These are phyloP conservation scores for Callocephalon fimbriatum DNA, from an alignment of 2,113 vertebrate genomes.

Conservation along the genomic window DNA sequence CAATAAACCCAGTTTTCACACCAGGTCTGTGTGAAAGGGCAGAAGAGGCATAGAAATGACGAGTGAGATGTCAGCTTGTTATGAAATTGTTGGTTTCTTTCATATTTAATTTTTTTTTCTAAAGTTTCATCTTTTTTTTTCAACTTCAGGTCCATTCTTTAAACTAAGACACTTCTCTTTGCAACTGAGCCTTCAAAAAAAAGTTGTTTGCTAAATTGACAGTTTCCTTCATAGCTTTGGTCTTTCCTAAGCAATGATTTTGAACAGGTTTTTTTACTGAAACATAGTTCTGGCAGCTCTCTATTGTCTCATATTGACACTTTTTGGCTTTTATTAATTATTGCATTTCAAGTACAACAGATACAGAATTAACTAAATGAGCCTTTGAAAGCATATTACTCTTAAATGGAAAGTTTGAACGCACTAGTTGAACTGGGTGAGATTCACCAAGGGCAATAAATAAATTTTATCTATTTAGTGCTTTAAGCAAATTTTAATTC, in stretches of 20 bases:
- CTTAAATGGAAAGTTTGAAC: neutral
- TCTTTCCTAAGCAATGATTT: neutral
- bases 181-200: neutral
- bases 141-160: neutral
- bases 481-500: conserved; percentile 51
- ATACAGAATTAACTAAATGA: neutral
- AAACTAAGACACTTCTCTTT: neutral
- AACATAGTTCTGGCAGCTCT: neutral
- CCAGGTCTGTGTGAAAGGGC: neutral
- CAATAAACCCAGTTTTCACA: neutral
- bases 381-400: neutral
- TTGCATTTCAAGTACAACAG: neutral
- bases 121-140: neutral
- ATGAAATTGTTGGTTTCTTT: neutral
- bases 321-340: neutral
- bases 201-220: neutral
- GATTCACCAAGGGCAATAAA: neutral
- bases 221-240: neutral
- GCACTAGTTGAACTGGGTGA: neutral
- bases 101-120: neutral
- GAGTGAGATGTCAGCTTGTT: neutral
- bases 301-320: neutral
- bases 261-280: neutral
- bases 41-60: neutral
- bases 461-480: neutral